phyloP scores from a whole-genome alignment of 2,888 invertebrate species.

The Tenthredo livida region DNA sequence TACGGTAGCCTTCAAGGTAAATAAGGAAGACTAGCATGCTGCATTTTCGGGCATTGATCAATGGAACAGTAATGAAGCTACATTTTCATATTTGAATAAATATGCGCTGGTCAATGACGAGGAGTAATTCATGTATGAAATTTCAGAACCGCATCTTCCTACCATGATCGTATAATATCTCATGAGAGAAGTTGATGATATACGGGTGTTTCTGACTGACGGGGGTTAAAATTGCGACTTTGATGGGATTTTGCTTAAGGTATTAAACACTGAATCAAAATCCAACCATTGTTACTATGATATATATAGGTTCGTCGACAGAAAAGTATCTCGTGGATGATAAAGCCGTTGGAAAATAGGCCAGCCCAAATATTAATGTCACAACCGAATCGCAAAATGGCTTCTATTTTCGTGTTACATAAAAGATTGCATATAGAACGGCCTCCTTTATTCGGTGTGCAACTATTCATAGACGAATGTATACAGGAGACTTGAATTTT shows the following conservation, averaged over 20 bases:
- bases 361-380: background rate
- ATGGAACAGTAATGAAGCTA: background rate
- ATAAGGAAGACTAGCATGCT: background rate
- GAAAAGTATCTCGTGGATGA: background rate
- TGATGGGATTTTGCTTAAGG: too few relatives aligned
- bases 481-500: background rate
- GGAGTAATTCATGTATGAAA: background rate
- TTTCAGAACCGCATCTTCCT: background rate
- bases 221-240: background rate
- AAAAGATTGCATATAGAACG: background rate
- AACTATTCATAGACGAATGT: background rate
- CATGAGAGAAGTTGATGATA: background rate
- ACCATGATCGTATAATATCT: background rate
- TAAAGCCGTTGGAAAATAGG: background rate
- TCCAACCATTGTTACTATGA: background rate
- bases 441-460: background rate
- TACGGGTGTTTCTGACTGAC: background rate
- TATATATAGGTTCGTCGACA: background rate
- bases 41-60: background rate
- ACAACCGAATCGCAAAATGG: background rate
- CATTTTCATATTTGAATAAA: background rate
- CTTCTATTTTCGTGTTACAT: conserved; percentile 3
- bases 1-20: background rate
- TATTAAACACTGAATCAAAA: background rate
- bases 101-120: background rate